Conservation (phyloP, 2,888 invertebrate species). For the Pandemis heparana region DNA sequence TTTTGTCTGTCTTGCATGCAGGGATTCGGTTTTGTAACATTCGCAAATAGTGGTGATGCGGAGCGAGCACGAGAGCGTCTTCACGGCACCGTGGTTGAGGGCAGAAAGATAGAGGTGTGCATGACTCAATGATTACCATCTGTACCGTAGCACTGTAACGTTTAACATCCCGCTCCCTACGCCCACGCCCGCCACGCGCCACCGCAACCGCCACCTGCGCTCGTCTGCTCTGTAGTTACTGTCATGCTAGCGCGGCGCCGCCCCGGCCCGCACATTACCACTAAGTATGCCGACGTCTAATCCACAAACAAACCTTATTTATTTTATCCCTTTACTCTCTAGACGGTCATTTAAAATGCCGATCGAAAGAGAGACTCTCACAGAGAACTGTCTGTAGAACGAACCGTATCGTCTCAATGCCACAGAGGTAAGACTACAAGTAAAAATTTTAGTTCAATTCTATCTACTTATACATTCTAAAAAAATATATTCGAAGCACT, state of each 20-base stretch:
- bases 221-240: conserved; percentile 85
- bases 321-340: conserved; percentile 88
- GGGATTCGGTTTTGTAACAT: conserved; percentile 99
- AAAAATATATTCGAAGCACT: conserved; percentile 48
- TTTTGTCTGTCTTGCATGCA: conserved; percentile 99
- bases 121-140: conserved; percentile 90
- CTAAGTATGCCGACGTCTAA: conserved; percentile 78
- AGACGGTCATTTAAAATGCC: conserved; percentile 89
- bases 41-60: conserved; percentile 99
- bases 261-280: conserved; percentile 67
- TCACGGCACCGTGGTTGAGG: conserved; percentile 99
- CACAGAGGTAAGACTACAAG: conserved; percentile 82
- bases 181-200: conserved; percentile 68
- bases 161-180: conserved; percentile 87
- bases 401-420: conserved; percentile 83
- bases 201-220: conserved; percentile 78
- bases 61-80: conserved; percentile 99
- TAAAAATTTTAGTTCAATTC: conserved; percentile 71
- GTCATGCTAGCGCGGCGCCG: conserved; percentile 76
- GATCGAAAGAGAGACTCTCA: conserved; percentile 86
- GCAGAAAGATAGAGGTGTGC: conserved; percentile 99
- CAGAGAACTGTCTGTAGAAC: conserved; percentile 86
- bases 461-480: conserved; percentile 54
- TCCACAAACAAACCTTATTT: conserved; percentile 85
- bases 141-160: conserved; percentile 86